Percentiles rank a stretch among this genome's conserved stretches.
These are phyloP conservation scores for Timema cristinae DNA, from an alignment of 2,888 invertebrate species.

Conservation along the genomic window DNA sequence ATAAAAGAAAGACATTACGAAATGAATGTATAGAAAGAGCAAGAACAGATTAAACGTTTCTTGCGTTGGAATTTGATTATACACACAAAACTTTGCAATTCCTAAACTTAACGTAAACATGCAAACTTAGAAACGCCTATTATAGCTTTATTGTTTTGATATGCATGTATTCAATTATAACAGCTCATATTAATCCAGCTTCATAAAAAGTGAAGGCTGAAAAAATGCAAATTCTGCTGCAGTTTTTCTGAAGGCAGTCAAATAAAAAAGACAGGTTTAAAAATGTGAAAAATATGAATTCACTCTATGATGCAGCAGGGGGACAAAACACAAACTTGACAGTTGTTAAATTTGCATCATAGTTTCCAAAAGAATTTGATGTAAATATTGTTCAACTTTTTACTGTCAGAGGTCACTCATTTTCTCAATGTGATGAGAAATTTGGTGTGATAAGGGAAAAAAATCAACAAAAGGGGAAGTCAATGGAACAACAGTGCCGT, in stretches of 20 bases:
- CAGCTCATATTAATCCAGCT: not conserved
- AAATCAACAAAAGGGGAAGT: no score
- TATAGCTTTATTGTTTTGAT: conserved; percentile 11
- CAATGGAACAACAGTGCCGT: not conserved
- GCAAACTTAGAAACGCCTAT: conserved; percentile 6
- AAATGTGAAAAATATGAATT: conserved; percentile 7
- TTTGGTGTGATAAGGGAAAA: conserved; percentile 1
- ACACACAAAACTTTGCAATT: conserved; percentile 8
- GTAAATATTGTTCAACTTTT: conserved; percentile 6
- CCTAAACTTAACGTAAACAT: conserved; percentile 4
- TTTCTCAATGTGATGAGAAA: conserved; percentile 3
- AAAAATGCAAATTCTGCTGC: conserved; percentile 6
- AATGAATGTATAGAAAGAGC: conserved; percentile 8
- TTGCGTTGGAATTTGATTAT: conserved; percentile 10
- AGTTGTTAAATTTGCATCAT: conserved; percentile 8
- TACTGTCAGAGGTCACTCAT: conserved; percentile 7
- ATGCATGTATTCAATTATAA: conserved; percentile 4
- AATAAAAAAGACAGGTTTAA: not conserved
- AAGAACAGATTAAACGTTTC: conserved; percentile 7
- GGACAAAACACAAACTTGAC: conserved; percentile 4
- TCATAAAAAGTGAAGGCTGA: not conserved
- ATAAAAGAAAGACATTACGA: conserved; percentile 5
- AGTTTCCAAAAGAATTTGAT: conserved; percentile 7
- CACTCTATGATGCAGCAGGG: conserved; percentile 4
- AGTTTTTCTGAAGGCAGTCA: not conserved